Evolutionary conservation across 2,888 invertebrate genomes (phyloP), one percentile per base, ranked within the genome.

Genomic region (Argyresthia goedartella): DNA sequence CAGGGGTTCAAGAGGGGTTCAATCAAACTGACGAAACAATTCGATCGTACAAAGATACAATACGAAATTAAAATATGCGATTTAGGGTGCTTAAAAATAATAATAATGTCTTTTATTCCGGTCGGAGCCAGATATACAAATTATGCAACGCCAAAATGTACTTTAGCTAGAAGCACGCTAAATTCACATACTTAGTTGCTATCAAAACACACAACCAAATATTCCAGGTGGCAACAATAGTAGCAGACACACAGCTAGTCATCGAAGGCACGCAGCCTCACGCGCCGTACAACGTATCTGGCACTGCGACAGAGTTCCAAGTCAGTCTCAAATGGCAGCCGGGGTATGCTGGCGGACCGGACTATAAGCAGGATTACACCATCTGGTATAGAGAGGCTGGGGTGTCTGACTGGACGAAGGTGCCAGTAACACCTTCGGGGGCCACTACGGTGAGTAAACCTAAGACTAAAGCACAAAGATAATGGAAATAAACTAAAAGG

Each of bases 261-360:
- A 94, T 96, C 61, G 95, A 96, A 81, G 97, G 97, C 56, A 98
- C 98, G 13, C 96, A 97, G 69, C 98, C 98, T 13, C 98, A 98
- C 84, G 97, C 98, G 45, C 98, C 98, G 0, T 96, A 96, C 88
- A 98, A 98, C 82, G 91, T 98, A 55, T 93, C 95, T 33, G 97
- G 95, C 42, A 92, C 93, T 48, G 93, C 96, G 45, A 94, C 93
- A 0, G 94, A 96, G 81, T 97, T 96, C 77, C 92, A 95, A 56
- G 97, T 97, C 55, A 95, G 95, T 51, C 87, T 98, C 53, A 91
- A 91, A 58, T 98, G 98, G 98, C 89, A 96, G 76, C 97, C 98
- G 10, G 98, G 97, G 3, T 95, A 98, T 78, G 96, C 96, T 66
- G 98, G 97, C 48, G 97, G 97, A 25, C 95, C 95, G 11, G 95